These are phyloP conservation scores for Erebia aethiops DNA, from an alignment of 2,888 invertebrate genomes.

Conservation along the genomic window DNA sequence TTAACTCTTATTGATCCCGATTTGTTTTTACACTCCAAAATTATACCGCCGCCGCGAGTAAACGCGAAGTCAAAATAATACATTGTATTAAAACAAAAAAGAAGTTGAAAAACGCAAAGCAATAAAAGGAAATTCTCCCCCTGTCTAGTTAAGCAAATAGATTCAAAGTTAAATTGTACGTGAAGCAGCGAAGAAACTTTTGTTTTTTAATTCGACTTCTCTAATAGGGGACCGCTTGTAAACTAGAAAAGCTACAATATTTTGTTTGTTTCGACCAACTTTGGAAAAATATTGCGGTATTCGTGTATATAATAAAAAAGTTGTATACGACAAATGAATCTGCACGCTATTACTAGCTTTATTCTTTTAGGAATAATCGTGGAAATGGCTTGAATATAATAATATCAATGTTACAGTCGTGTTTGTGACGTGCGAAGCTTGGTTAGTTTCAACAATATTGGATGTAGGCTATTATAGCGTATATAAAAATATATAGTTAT, in stretches of 20 bases:
- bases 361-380: neutral
- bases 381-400: neutral
- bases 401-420: slow-evolving; percentile 10
- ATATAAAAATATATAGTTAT: slow-evolving; percentile 34
- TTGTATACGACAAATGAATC: neutral
- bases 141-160: slow-evolving; percentile 23
- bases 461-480: slow-evolving; percentile 34
- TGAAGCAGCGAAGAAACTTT: slow-evolving; percentile 22
- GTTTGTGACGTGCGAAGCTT: slow-evolving; percentile 34
- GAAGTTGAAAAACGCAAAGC: slow-evolving; percentile 7
- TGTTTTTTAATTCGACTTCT: slow-evolving; percentile 32
- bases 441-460: slow-evolving; percentile 37
- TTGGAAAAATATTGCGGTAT: slow-evolving; percentile 38
- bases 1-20: too few species aligned
- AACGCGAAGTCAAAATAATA: neutral
- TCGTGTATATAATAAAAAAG: slow-evolving; percentile 2
- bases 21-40: too few species aligned
- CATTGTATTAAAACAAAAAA: slow-evolving; percentile 1
- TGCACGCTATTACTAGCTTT: slow-evolving; percentile 11
- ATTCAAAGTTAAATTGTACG: slow-evolving; percentile 28
- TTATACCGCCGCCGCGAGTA: neutral
- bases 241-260: slow-evolving; percentile 31
- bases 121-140: slow-evolving; percentile 21
- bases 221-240: slow-evolving; percentile 30
- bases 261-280: slow-evolving; percentile 34